A percentile compares a stretch with the other conserved stretches of the same genome.
These are phyloP conservation scores for Thera britannica DNA, from an alignment of 2,888 invertebrate genomes.

Conservation along the genomic window DNA sequence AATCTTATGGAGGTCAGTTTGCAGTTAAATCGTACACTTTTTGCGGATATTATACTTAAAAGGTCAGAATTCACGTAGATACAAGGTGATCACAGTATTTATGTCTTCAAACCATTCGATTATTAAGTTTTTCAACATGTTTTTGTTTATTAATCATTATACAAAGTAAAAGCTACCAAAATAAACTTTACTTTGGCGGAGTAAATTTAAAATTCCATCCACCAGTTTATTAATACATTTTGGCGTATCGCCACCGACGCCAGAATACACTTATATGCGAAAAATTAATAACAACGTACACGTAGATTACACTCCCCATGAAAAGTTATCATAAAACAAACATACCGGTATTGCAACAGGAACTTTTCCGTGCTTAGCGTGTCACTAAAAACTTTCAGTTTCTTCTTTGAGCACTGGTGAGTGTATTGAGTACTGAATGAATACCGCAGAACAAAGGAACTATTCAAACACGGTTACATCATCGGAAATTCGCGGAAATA, in stretches of 20 bases:
- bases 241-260: slow-evolving; percentile 72
- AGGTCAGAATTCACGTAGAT: slow-evolving; percentile 8
- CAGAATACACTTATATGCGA: slow-evolving; percentile 47
- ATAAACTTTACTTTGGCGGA: slow-evolving; percentile 59
- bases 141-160: slow-evolving; percentile 17
- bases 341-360: slow-evolving; percentile 53
- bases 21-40: slow-evolving; percentile 6
- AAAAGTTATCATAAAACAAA: slow-evolving; percentile 44
- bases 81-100: slow-evolving; percentile 3
- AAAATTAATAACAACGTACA: slow-evolving; percentile 43
- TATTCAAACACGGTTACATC: slow-evolving; percentile 73
- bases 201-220: slow-evolving; percentile 70
- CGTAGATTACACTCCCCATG: slow-evolving; percentile 33
- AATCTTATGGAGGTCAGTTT: slow-evolving; percentile 12
- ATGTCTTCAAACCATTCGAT: background rate
- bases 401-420: slow-evolving; percentile 63
- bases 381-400: slow-evolving; percentile 67
- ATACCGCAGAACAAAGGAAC: slow-evolving; percentile 62
- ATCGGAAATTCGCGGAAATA: slow-evolving; percentile 62
- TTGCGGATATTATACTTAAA: slow-evolving; percentile 8
- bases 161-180: slow-evolving; percentile 45
- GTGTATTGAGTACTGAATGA: slow-evolving; percentile 52
- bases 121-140: background rate
- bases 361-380: slow-evolving; percentile 58
- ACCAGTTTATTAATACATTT: slow-evolving; percentile 71